Percentiles rank a stretch among this genome's conserved stretches.
Conservation (phyloP, 1,140 invertebrate genomes). For the Probaryconus sp. region DNA sequence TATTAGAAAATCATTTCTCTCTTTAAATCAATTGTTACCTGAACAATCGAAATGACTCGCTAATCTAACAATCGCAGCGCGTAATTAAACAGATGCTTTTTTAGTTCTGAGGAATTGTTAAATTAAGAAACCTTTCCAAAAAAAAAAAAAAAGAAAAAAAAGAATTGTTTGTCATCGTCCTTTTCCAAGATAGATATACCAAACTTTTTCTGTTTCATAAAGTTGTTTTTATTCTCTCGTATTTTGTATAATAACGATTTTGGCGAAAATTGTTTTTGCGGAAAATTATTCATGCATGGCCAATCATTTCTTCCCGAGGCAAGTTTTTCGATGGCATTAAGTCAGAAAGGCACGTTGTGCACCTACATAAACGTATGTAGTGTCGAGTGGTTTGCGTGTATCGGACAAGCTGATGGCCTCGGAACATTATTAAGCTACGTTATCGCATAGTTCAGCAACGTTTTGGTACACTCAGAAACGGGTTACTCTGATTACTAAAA, state of each 20-base stretch:
- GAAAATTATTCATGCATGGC: too few relatives aligned
- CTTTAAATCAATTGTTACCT: constrained; percentile 20
- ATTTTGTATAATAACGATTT: too few relatives aligned
- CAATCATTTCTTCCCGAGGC: constrained; percentile 26
- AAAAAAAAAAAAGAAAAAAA: too few relatives aligned
- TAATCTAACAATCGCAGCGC: constrained; percentile 9
- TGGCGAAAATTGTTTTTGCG: too few relatives aligned
- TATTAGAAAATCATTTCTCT: neutral
- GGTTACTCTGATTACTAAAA: too few relatives aligned
- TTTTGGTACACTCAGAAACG: constrained; percentile 31
- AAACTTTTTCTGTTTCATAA: too few relatives aligned
- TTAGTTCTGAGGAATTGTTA: too few relatives aligned
- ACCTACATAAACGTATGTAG: constrained; percentile 40
- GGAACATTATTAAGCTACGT: constrained; percentile 41
- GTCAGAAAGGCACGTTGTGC: too few relatives aligned
- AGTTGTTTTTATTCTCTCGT: too few relatives aligned
- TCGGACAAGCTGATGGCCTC: constrained; percentile 34
- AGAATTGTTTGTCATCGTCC: too few relatives aligned
- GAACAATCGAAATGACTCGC: constrained; percentile 4
- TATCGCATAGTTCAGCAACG: constrained; percentile 44
- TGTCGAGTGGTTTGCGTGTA: constrained; percentile 32
- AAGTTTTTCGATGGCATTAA: constrained; percentile 51
- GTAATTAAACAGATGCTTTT: neutral
- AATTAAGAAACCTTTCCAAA: too few relatives aligned
- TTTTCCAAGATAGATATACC: too few relatives aligned